Evolutionary conservation across 2,797 vertebrate species (phyloP), one percentile per base, ranked within the genome.

Genomic region (Tamandua tetradactyla): DNA sequence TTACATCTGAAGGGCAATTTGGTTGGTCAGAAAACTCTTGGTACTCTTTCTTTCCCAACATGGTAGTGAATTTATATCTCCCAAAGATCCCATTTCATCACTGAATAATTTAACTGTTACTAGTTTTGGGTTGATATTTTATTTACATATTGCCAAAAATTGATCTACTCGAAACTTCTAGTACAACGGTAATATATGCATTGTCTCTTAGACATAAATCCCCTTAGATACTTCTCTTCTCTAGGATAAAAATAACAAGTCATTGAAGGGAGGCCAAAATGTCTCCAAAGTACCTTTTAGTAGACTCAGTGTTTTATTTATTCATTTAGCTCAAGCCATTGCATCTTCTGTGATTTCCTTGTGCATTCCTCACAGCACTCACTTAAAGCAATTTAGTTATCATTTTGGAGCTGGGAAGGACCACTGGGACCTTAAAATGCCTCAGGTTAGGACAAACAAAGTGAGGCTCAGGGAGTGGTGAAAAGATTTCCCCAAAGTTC

Each of bases 381-480:
- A n/a, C n/a, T 49, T 55, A 22, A 85, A 86, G 64, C 10, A 64
- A 55, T 12, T 49, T 30, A 83, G 1, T 66, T n/a, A 42, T 11
- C 15, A 86, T 52, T 59, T 80, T 61, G 66, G 62, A 59, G 44
- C 13, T 32, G n/a, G 20, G 40, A 75, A 30, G 8, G 32, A 61
- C 23, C 47, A 27, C 7, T 64, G 52, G n/a, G 3, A 47, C 75
- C 61, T 35, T 0, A 30, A 89, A 80, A 82, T 27, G 4, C 14
- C n/a, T 64, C 22, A 62, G 27, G 82, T 72, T 44, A 85, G 47
- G n/a, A 37, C 76, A 42, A 94, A 72, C 75, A 91, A 83, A 91
- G 20, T 44, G 74, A 92, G 49, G 69, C 57, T 7, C 14, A 79
- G 23, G 55, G 17, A 92, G 32, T 23, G 23, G 23, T n/a, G 37